These are phyloP conservation scores for Sceloporus tristichus DNA, from an alignment of 2,113 vertebrate species.

Conservation along the genomic window DNA sequence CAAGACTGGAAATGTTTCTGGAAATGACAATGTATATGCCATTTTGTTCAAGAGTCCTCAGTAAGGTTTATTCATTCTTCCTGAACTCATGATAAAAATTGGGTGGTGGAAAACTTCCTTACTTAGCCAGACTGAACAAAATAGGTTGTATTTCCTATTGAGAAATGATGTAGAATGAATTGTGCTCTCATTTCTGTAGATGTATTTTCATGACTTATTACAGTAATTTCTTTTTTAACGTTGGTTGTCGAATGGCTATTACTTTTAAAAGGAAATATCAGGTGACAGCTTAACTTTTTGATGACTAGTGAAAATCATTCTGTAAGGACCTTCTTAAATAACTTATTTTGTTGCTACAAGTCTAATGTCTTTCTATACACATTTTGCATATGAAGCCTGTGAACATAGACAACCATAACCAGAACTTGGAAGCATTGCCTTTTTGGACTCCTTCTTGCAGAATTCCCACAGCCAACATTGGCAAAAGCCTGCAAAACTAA, in stretches of 20 bases:
- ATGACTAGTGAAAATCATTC: neutral
- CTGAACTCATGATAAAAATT: neutral
- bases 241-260: neutral
- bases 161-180: neutral
- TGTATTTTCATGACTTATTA: neutral
- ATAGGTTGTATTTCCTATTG: neutral
- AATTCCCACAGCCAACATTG: too few relatives aligned
- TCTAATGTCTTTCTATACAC: neutral
- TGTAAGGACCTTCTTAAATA: neutral
- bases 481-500: too few relatives aligned
- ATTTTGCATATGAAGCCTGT: neutral
- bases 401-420: neutral
- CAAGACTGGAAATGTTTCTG: neutral
- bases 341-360: neutral
- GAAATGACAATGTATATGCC: neutral
- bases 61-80: neutral
- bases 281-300: too few relatives aligned
- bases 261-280: neutral
- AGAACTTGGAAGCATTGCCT: too few relatives aligned
- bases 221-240: neutral
- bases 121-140: neutral
- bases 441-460: too few relatives aligned
- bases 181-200: neutral
- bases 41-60: conserved; percentile 1
- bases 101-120: neutral